Evolutionary conservation across 2,888 invertebrate genomes (phyloP).

Genomic region (Fabriciana adippe): DNA sequence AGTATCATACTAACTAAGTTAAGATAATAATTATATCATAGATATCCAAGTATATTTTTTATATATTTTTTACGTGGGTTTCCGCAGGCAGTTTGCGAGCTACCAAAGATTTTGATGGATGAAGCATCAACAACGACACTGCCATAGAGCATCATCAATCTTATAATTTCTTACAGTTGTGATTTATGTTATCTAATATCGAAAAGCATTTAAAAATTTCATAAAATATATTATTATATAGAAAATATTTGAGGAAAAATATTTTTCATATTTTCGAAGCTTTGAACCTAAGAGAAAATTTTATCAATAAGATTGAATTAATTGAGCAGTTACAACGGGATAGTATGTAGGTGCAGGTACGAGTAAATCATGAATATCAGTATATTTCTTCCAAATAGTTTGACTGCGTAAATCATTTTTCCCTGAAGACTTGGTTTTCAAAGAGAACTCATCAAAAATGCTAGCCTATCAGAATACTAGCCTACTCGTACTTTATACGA

Average conservation of each 20-base stretch:
- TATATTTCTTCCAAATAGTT: conserved; percentile 3
- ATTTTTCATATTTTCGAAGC: background rate
- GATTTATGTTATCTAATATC: conserved; percentile 20
- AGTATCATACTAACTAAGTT: too few species aligned
- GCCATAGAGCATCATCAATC: conserved; percentile 24
- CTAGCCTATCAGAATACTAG: conserved; percentile 1
- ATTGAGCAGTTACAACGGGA: too few species aligned
- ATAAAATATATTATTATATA: conserved; percentile 1
- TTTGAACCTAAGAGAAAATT: background rate
- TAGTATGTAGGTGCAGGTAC: too few species aligned
- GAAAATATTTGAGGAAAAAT: too few species aligned
- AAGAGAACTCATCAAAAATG: conserved; percentile 17
- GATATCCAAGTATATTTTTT: background rate
- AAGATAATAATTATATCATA: too few species aligned
- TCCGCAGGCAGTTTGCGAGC: conserved; percentile 11
- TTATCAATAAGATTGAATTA: too few species aligned
- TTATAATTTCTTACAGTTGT: conserved; percentile 20
- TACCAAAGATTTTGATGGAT: conserved; percentile 22
- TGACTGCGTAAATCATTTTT: background rate
- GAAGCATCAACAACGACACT: conserved; percentile 22
- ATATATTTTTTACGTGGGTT: background rate
- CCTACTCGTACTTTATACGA: conserved; percentile 4
- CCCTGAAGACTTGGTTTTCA: background rate
- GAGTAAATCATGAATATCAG: background rate
- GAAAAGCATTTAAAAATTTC: conserved; percentile 2